Percentiles rank a stretch among this genome's conserved stretches.
Conservation (phyloP, 1,140 invertebrate genomes). For the Cataglyphis hispanica region DNA sequence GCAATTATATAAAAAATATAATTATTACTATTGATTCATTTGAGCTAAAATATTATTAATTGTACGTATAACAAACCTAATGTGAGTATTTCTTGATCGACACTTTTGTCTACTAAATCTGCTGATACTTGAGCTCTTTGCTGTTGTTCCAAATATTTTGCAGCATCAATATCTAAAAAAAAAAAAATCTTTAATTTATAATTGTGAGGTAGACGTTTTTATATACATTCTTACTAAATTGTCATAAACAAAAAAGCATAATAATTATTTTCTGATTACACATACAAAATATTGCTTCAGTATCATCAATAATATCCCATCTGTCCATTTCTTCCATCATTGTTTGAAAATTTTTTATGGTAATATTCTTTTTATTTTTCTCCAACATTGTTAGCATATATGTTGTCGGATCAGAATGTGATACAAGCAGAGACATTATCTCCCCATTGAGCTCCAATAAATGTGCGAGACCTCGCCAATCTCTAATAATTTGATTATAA, state of each 20-base stretch:
- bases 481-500: conserved; percentile 83
- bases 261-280: conserved; percentile 52
- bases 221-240: conserved; percentile 29
- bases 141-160: conserved; percentile 76
- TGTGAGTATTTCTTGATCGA: conserved; percentile 78
- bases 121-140: conserved; percentile 71
- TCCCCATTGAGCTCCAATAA: conserved; percentile 86
- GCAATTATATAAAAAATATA: conserved; percentile 48
- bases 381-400: conserved; percentile 87
- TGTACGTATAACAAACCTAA: conserved; percentile 73
- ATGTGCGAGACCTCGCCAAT: conserved; percentile 90
- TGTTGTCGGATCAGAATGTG: conserved; percentile 86
- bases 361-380: conserved; percentile 82
- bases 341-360: conserved; percentile 86
- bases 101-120: conserved; percentile 65
- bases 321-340: conserved; percentile 89
- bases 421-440: conserved; percentile 84
- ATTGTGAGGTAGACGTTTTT: background rate
- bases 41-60: conserved; percentile 62
- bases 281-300: conserved; percentile 87
- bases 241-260: background rate
- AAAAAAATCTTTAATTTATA: conserved; percentile 12
- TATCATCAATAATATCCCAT: conserved; percentile 90
- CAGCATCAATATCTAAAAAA: conserved; percentile 82
- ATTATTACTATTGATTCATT: conserved; percentile 47